phyloP scores from a whole-genome alignment of 2,888 invertebrate genomes.

The Orthonevra nobilis region DNA sequence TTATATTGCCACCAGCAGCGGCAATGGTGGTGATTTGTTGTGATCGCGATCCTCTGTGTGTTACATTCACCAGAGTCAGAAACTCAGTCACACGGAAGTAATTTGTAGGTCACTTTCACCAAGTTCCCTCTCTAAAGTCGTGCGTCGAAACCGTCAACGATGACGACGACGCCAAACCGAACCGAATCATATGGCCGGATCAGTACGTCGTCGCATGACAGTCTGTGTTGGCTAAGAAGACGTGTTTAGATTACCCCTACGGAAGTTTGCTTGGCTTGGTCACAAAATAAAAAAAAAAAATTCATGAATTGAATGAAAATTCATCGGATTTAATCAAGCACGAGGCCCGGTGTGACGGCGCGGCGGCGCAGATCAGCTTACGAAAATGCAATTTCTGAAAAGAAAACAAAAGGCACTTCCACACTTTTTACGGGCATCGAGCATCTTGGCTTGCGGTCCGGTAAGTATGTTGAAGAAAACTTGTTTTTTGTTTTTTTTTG shows the following conservation, averaged over 20 bases:
- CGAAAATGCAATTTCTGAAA: constrained; percentile 52
- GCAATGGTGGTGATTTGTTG: constrained; percentile 5
- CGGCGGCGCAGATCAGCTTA: constrained; percentile 14
- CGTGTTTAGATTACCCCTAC: constrained; percentile 62
- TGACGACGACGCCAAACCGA: constrained; percentile 13
- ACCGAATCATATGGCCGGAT: constrained; percentile 30
- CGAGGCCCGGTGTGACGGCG: constrained; percentile 8
- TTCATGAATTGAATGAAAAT: constrained; percentile 64
- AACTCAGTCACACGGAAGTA: constrained; percentile 74
- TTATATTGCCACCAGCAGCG: constrained; percentile 45
- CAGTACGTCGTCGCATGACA: constrained; percentile 29
- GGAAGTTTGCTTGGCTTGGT: constrained; percentile 55
- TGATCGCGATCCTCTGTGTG: constrained; percentile 38
- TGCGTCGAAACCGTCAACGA: constrained; percentile 24
- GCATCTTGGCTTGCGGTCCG: not conserved
- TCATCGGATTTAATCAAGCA: constrained; percentile 54
- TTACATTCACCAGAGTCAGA: constrained; percentile 64
- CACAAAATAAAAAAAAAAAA: no score
- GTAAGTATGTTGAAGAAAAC: constrained; percentile 38
- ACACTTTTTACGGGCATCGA: constrained; percentile 28
- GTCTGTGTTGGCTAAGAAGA: constrained; percentile 49
- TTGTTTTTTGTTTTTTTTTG: constrained; percentile 40
- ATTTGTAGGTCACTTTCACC: constrained; percentile 80
- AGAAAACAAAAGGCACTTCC: constrained; percentile 61
- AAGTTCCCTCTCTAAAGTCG: constrained; percentile 66